These are phyloP conservation scores for Athalia cordata DNA, from an alignment of 2,888 invertebrate species.

Conservation along the genomic window DNA sequence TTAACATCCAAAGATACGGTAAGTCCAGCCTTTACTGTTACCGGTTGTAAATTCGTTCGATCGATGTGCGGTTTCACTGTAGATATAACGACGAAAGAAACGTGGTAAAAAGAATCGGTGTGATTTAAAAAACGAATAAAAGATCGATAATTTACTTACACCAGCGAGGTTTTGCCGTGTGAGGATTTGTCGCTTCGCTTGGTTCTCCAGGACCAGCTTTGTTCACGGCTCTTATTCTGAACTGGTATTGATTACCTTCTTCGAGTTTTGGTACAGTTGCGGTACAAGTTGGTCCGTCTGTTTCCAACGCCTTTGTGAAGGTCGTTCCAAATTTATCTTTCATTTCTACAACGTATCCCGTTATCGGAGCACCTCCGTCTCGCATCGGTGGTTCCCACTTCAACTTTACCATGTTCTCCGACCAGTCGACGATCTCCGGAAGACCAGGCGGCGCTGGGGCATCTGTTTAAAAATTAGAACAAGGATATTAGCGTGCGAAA, in stretches of 20 bases:
- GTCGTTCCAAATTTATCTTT: slow-evolving; percentile 91
- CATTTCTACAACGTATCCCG: slow-evolving; percentile 93
- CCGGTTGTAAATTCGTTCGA: slow-evolving; percentile 89
- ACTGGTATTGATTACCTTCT: slow-evolving; percentile 97
- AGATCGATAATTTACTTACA: slow-evolving; percentile 77
- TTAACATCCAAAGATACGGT: slow-evolving; percentile 91
- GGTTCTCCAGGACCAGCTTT: slow-evolving; percentile 96
- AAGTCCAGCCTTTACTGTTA: slow-evolving; percentile 91
- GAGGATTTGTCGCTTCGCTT: slow-evolving; percentile 93
- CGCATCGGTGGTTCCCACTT: slow-evolving; percentile 94
- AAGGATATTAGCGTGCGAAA: neutral
- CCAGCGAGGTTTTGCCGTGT: slow-evolving; percentile 91
- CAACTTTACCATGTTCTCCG: slow-evolving; percentile 91
- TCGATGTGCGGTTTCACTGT: slow-evolving; percentile 96
- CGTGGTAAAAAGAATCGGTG: neutral
- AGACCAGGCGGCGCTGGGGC: slow-evolving; percentile 91
- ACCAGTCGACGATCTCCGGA: slow-evolving; percentile 93
- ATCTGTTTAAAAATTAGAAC: slow-evolving; percentile 71
- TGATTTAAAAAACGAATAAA: neutral
- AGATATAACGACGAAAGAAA: slow-evolving; percentile 48
- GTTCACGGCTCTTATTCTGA: slow-evolving; percentile 94
- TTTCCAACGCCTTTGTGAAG: slow-evolving; percentile 90
- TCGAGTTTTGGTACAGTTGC: slow-evolving; percentile 93
- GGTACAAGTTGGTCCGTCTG: slow-evolving; percentile 87
- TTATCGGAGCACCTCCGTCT: slow-evolving; percentile 95